phyloP scores from a whole-genome alignment of 23 tunicate genomes.

The Aplidium turbinatum region DNA sequence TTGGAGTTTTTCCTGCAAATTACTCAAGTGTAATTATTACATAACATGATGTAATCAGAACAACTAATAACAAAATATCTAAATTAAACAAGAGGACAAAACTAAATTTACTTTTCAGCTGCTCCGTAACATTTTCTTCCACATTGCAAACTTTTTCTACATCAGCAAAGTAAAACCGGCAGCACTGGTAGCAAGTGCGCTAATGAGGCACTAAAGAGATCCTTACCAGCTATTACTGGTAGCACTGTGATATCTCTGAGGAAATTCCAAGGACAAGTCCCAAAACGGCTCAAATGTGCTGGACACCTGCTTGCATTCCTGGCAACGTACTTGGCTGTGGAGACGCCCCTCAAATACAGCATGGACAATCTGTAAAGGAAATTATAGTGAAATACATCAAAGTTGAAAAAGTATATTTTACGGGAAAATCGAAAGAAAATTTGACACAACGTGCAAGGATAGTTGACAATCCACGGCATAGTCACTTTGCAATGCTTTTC shows the following conservation, averaged over 20 bases:
- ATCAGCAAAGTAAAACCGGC: neutral
- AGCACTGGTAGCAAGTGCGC: neutral
- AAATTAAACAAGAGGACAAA: neutral
- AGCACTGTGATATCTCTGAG: constrained; percentile 67
- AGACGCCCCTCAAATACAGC: constrained; percentile 83
- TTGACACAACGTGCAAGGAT: too few species aligned
- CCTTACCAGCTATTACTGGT: constrained; percentile 44
- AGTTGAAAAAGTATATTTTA: neutral
- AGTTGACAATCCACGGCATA: too few species aligned
- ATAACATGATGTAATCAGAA: neutral
- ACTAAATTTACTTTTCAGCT: neutral
- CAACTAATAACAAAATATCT: neutral
- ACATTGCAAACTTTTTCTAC: neutral
- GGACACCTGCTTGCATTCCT: constrained; percentile 74
- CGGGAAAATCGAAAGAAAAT: too few species aligned
- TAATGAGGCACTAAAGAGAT: neutral
- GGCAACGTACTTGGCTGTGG: constrained; percentile 76
- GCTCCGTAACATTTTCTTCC: neutral
- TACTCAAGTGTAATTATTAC: neutral
- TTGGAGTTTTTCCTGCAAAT: constrained; percentile 41
- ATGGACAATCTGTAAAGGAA: constrained; percentile 63
- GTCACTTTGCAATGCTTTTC: too few species aligned
- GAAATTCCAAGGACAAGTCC: constrained; percentile 94
- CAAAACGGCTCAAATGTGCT: constrained; percentile 82
- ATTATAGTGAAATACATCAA: neutral